Conservation (phyloP, 2,113 vertebrate species). For the Cephalopterus ornatus region DNA sequence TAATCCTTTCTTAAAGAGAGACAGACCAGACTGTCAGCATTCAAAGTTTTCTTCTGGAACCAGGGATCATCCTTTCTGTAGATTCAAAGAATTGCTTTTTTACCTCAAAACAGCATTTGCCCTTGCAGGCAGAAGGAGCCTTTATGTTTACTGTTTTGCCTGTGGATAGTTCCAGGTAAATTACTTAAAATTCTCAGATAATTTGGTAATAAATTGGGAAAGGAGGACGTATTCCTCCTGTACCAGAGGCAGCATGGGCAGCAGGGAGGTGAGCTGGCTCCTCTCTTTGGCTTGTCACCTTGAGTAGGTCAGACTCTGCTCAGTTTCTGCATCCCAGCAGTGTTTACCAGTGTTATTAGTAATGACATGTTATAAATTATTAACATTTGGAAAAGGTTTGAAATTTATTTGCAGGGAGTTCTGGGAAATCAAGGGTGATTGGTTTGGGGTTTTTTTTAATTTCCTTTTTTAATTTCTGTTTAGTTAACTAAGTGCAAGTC, state of each 20-base stretch:
- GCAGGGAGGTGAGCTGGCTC: background rate
- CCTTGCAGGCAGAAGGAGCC: background rate
- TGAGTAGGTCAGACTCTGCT: background rate
- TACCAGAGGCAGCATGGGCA: background rate
- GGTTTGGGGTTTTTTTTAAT: no score
- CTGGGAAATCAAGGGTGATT: background rate
- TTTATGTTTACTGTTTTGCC: background rate
- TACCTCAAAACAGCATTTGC: background rate
- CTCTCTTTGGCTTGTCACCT: background rate
- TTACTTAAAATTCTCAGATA: background rate
- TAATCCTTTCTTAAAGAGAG: background rate
- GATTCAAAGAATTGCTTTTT: background rate
- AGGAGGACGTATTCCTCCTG: background rate
- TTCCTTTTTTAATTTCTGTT: background rate
- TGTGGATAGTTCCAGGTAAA: background rate
- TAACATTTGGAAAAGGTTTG: background rate
- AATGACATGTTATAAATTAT: background rate
- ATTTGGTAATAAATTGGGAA: background rate
- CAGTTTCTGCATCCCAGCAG: background rate
- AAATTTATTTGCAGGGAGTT: background rate
- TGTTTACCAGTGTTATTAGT: background rate
- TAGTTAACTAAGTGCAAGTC: background rate
- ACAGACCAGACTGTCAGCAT: background rate
- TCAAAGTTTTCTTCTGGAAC: background rate
- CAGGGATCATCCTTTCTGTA: background rate